Percentiles rank a stretch among this genome's conserved stretches.
These are phyloP conservation scores for Patiria miniata DNA, from an alignment of 35 echinoderm and acorn worm genomes.

Conservation along the genomic window DNA sequence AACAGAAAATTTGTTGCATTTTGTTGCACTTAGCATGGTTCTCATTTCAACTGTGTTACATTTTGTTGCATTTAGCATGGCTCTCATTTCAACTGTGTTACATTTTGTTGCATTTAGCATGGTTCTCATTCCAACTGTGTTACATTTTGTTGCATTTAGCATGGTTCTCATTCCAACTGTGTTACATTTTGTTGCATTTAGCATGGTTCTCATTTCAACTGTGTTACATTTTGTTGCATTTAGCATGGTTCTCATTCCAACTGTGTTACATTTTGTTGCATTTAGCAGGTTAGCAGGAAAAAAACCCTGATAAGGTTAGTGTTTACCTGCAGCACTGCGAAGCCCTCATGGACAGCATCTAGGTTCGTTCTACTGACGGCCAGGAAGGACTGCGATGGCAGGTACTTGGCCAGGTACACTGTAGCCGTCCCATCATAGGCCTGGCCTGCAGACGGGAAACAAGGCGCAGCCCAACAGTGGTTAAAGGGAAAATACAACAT, in stretches of 20 bases:
- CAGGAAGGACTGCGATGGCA: constrained; percentile 42
- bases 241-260: background rate
- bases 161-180: no score
- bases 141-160: no score
- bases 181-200: no score
- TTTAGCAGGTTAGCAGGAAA: background rate
- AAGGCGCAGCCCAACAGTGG: background rate
- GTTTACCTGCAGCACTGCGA: constrained; percentile 58
- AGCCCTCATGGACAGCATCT: constrained; percentile 46
- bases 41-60: no score
- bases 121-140: no score
- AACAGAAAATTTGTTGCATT: no score
- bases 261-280: background rate
- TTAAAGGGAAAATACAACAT: no score
- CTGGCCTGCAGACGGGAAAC: constrained; percentile 29
- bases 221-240: background rate
- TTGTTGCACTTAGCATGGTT: no score
- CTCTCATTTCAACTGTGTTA: no score
- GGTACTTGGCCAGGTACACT: constrained; percentile 57
- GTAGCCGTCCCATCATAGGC: constrained; percentile 58
- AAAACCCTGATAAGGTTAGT: background rate
- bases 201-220: background rate
- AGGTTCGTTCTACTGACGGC: constrained; percentile 64
- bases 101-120: no score
- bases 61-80: no score